A percentile compares a stretch with the other conserved stretches of the same genome.
Evolutionary conservation across 2,113 vertebrate genomes (phyloP).

Genomic region (Stomatorhinus ivindoensis): DNA sequence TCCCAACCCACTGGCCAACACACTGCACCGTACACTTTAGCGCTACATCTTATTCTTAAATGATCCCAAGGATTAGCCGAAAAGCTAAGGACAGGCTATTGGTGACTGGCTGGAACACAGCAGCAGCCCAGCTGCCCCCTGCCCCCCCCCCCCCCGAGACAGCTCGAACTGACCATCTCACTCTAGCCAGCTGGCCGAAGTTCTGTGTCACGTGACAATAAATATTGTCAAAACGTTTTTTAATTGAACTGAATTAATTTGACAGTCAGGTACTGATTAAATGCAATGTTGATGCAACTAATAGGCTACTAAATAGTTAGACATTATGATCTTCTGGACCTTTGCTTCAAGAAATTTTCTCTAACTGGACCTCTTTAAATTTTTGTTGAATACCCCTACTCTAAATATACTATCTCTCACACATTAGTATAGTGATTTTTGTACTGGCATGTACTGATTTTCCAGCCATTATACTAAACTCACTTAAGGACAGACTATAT

Average conservation of each 20-base stretch:
- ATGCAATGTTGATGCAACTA: too few species aligned
- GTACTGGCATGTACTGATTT: not conserved
- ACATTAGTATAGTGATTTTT: not conserved
- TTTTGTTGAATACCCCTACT: too few species aligned
- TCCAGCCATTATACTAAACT: not conserved
- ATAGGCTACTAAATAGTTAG: too few species aligned
- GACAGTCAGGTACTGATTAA: too few species aligned
- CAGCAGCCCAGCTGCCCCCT: not conserved
- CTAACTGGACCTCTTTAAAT: too few species aligned
- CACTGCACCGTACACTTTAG: not conserved
- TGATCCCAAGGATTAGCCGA: not conserved
- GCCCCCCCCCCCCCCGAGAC: not conserved
- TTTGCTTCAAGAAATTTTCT: too few species aligned
- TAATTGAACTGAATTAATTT: too few species aligned
- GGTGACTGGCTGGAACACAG: not conserved
- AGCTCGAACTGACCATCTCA: too few species aligned
- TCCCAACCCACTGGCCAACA: not conserved
- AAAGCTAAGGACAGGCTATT: not conserved
- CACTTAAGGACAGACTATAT: not conserved
- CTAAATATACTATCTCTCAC: not conserved
- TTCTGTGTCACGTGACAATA: too few species aligned
- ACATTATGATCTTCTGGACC: too few species aligned
- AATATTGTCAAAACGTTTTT: too few species aligned
- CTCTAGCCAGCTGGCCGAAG: too few species aligned
- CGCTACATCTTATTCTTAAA: not conserved